Conservation (phyloP, 2,888 invertebrate genomes). For the Orgyia antiqua region DNA sequence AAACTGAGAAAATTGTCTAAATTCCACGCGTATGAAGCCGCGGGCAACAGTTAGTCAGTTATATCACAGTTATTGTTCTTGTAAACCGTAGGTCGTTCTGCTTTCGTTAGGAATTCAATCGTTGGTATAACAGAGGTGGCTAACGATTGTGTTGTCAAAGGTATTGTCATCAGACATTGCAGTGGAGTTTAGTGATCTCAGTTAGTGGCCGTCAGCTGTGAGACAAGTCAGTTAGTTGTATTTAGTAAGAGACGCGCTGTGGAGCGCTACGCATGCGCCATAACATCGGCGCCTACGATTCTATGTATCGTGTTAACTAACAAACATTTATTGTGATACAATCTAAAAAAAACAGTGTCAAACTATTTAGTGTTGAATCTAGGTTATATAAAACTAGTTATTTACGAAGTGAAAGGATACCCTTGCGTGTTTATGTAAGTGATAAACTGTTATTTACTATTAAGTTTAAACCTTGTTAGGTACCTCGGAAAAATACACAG, state of each 20-base stretch:
- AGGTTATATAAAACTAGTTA: conserved; percentile 32
- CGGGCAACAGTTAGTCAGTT: too few relatives aligned
- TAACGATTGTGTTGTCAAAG: conserved; percentile 16
- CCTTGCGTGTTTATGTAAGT: conserved; percentile 46
- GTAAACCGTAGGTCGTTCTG: conserved; percentile 5
- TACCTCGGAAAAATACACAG: conserved; percentile 19
- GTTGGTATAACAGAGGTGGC: too few relatives aligned
- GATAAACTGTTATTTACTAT: conserved; percentile 25
- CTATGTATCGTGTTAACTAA: conserved; percentile 5
- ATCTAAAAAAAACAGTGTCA: conserved; percentile 41
- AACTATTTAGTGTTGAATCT: conserved; percentile 41
- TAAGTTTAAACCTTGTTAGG: conserved; percentile 5
- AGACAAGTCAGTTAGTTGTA: not conserved
- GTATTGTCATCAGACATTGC: conserved; percentile 25
- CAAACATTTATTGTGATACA: conserved; percentile 25
- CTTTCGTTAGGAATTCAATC: conserved; percentile 16
- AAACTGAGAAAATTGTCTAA: too few relatives aligned
- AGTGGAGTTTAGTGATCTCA: conserved; percentile 39
- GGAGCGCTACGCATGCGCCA: conserved; percentile 64
- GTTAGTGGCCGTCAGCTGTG: conserved; percentile 16
- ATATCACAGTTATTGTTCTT: conserved; percentile 10
- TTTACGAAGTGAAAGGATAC: conserved; percentile 41
- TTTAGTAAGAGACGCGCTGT: conserved; percentile 55
- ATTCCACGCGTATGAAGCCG: too few relatives aligned
- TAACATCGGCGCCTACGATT: conserved; percentile 21